These are phyloP conservation scores for Druceiella hillmani DNA, from an alignment of 2,888 invertebrate species.

Conservation along the genomic window DNA sequence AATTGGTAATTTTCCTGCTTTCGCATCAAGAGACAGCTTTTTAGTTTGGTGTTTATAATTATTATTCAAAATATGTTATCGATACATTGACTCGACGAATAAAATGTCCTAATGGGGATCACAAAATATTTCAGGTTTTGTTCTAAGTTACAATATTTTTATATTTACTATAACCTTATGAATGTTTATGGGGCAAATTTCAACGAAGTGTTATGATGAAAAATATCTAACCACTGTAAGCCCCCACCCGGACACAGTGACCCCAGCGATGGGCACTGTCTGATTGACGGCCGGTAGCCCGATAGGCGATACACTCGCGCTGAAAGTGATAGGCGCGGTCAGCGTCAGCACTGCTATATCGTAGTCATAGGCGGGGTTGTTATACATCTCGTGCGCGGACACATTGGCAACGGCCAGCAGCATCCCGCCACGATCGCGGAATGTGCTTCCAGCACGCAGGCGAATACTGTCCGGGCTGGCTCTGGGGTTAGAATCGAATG, in stretches of 20 bases:
- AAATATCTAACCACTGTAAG: constrained; percentile 39
- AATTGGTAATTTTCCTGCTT: too few relatives aligned
- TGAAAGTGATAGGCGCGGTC: constrained; percentile 34
- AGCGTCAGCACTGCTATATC: constrained; percentile 42
- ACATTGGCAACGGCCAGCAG: constrained; percentile 38
- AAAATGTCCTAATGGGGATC: too few relatives aligned
- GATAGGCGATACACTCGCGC: constrained; percentile 32
- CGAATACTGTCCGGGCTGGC: constrained; percentile 32
- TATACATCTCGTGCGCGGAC: constrained; percentile 39
- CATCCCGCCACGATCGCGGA: constrained; percentile 42
- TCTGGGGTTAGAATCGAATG: constrained; percentile 27
- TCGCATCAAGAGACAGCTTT: too few relatives aligned
- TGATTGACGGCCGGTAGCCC: constrained; percentile 35
- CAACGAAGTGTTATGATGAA: too few relatives aligned
- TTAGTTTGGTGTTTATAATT: too few relatives aligned
- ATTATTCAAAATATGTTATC: too few relatives aligned
- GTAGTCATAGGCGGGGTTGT: constrained; percentile 41
- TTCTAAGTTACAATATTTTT: too few relatives aligned
- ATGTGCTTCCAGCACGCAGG: constrained; percentile 43
- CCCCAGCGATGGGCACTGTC: constrained; percentile 37
- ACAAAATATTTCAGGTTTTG: too few relatives aligned
- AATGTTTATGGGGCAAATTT: too few relatives aligned
- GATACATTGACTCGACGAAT: too few relatives aligned
- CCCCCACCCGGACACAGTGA: constrained; percentile 49
- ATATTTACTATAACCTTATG: too few relatives aligned